Base-by-base conservation (phyloP, 2,113 vertebrate genomes). In the Lates calcarifer region DNA sequence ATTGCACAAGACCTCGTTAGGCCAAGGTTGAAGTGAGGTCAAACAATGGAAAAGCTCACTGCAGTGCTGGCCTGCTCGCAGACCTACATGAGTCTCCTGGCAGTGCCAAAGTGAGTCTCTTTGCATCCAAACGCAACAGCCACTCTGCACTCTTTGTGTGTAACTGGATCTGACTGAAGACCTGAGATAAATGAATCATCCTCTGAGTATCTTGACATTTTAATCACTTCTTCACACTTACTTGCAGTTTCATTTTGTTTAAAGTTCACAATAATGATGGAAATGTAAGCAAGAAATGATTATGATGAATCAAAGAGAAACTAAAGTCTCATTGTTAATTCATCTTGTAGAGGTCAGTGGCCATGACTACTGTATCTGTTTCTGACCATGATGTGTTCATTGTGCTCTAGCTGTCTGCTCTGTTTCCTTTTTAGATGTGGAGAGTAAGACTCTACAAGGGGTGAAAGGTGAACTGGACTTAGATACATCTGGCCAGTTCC, bases 381-480 rank as follows among this genome's bases (percentile, higher is more conserved):
- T 31, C 53, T 28, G 51, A 18, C 26, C 22, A 4, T 47, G 39
- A 51, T 51, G 24, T 51, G 15, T 35, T 5, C 35, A 29, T 17
- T 58, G n/a, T 74, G 37, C 33, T 72, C n/a, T 24, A 64, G 39
- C 66, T 24, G 14, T 41, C 12, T 60, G 5, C 41, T 56, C 28
- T 74, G n/a, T 80, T 89, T 86, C 12, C 84, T 87, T 84, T 61
- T 81, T 78, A 99, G 98, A 96, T 90, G 93, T 99, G 92, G 97
- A 99, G 95, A 98, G 96, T 72, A 99, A 97, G 93, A 98, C 96
- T 8, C 95, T 99, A 14, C 95, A 97, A 74, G 98, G 97, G 6
- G 60, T 93, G n/a, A 98, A 95, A 92, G 94, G 87, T 77, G 97
- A 98, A 84, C 95, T 96, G 63, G 92, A 82, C 37, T 94, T 99